Evolutionary conservation across 2,888 invertebrate genomes (phyloP).

Genomic region (Glaucopsyche alexis): DNA sequence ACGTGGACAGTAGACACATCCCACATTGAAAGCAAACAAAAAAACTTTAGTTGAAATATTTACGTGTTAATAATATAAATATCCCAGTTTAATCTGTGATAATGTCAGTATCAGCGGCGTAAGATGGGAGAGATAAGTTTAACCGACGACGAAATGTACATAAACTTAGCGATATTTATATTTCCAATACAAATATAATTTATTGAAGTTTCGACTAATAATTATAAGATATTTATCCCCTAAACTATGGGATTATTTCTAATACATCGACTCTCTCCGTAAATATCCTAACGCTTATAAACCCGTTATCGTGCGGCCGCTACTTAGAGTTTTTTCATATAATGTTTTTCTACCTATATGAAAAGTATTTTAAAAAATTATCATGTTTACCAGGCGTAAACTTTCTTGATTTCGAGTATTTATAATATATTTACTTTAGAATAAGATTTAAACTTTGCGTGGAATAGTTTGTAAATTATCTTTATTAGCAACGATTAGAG

Average conservation of each 20-base stretch:
- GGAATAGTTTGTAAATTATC: neutral
- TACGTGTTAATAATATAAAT: neutral
- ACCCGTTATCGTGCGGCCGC: neutral
- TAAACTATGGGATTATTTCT: neutral
- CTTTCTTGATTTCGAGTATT: neutral
- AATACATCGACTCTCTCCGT: neutral
- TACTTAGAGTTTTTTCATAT: neutral
- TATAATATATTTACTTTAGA: neutral
- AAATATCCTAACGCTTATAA: neutral
- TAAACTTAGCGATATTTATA: neutral
- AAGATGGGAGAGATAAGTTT: slow-evolving; percentile 1
- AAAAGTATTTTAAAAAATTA: neutral
- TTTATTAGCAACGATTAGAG: neutral
- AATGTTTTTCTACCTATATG: neutral
- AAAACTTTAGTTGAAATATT: neutral
- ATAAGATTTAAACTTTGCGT: neutral
- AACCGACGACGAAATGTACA: neutral
- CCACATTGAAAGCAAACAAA: neutral
- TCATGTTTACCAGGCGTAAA: neutral
- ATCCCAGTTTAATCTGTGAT: slow-evolving; percentile 15
- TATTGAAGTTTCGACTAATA: neutral
- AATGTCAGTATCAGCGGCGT: slow-evolving; percentile 6
- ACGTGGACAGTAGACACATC: neutral
- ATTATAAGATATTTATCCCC: slow-evolving; percentile 16
- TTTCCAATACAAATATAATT: neutral